Conservation (phyloP, 2,888 invertebrate species). For the Mesochorus sp. region DNA sequence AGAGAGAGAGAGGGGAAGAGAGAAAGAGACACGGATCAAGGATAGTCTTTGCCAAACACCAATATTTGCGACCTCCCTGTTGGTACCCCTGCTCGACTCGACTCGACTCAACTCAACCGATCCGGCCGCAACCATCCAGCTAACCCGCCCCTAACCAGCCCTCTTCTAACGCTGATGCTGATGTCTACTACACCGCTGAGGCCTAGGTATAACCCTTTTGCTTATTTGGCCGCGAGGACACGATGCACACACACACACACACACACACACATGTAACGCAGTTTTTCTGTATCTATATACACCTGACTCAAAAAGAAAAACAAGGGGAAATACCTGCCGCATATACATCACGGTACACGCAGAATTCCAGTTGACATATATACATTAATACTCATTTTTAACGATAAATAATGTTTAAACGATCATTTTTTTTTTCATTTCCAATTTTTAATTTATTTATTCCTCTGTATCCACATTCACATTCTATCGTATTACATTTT, state of each 20-base stretch:
- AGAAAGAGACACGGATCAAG: slow-evolving; percentile 80
- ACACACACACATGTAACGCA: slow-evolving; percentile 1
- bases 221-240: slow-evolving; percentile 43
- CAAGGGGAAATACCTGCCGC: not conserved
- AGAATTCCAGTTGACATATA: too few species aligned
- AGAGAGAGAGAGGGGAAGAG: slow-evolving; percentile 69
- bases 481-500: too few species aligned
- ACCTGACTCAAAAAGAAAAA: slow-evolving; percentile 3
- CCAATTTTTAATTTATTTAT: too few species aligned
- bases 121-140: slow-evolving; percentile 76
- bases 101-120: slow-evolving; percentile 78
- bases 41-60: slow-evolving; percentile 82
- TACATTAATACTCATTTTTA: too few species aligned
- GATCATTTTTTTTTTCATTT: too few species aligned
- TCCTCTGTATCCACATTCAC: too few species aligned
- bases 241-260: slow-evolving; percentile 29
- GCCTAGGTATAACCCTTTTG: slow-evolving; percentile 51
- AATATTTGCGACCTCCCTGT: slow-evolving; percentile 82
- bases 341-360: not conserved
- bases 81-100: slow-evolving; percentile 80
- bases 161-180: slow-evolving; percentile 57
- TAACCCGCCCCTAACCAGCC: slow-evolving; percentile 65
- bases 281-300: slow-evolving; percentile 24
- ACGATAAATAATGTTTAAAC: too few species aligned
- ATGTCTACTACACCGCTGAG: slow-evolving; percentile 44